These are phyloP conservation scores for Cyclargus thomasi DNA, from an alignment of 1,140 invertebrate genomes.

Conservation along the genomic window DNA sequence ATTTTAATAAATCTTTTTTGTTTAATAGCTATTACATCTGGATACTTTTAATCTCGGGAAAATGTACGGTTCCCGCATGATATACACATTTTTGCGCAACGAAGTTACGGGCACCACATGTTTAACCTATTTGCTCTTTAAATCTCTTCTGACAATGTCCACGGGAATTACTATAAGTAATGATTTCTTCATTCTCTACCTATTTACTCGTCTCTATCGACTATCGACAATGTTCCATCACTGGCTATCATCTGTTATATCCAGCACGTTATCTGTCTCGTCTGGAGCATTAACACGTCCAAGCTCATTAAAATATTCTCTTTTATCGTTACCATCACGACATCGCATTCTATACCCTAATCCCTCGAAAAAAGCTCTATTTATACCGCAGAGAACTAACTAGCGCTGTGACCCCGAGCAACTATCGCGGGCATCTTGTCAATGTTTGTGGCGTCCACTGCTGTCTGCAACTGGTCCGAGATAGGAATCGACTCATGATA, in stretches of 20 bases:
- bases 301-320: slow-evolving; percentile 55
- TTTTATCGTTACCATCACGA: slow-evolving; percentile 17
- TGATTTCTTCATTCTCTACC: too few relatives aligned
- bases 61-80: too few relatives aligned
- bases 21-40: too few relatives aligned
- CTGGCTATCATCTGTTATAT: slow-evolving; percentile 44
- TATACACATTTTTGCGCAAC: too few relatives aligned
- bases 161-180: too few relatives aligned
- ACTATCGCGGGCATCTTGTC: slow-evolving; percentile 33
- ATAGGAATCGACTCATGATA: slow-evolving; percentile 27
- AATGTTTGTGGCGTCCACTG: slow-evolving; percentile 23
- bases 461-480: slow-evolving; percentile 21
- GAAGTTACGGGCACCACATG: too few relatives aligned
- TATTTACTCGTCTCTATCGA: neutral
- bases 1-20: too few relatives aligned
- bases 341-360: slow-evolving; percentile 19
- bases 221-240: slow-evolving; percentile 27
- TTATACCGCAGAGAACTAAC: neutral
- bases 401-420: slow-evolving; percentile 24
- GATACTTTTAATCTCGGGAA: too few relatives aligned
- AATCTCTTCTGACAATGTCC: too few relatives aligned
- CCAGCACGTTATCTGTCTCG: slow-evolving; percentile 52
- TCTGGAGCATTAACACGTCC: slow-evolving; percentile 60
- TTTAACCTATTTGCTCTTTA: too few relatives aligned
- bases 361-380: slow-evolving; percentile 14